A percentile compares a stretch with the other conserved stretches of the same genome.
These are phyloP conservation scores for Nomada flava DNA, from an alignment of 2,888 invertebrate species.

Conservation along the genomic window DNA sequence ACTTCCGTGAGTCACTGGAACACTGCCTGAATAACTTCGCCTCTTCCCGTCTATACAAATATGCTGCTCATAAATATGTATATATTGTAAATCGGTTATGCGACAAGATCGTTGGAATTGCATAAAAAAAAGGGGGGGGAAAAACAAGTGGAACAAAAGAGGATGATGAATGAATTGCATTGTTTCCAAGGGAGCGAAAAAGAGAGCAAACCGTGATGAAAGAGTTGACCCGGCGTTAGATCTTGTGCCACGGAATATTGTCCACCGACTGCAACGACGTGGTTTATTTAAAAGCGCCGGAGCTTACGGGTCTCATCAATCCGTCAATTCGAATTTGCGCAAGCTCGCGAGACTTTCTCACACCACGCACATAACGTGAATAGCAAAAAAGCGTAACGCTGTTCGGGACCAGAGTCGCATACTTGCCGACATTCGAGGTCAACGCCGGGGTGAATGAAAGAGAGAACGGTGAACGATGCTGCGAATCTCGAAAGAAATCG, in stretches of 20 bases:
- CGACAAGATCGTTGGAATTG: slow-evolving; percentile 29
- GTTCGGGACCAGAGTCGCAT: neutral
- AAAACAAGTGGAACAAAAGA: slow-evolving; percentile 22
- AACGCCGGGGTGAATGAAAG: neutral
- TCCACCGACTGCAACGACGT: neutral
- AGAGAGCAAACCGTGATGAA: neutral
- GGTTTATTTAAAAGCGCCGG: slow-evolving; percentile 37
- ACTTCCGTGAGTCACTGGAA: slow-evolving; percentile 50
- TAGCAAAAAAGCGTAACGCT: neutral
- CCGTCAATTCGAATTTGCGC: slow-evolving; percentile 33
- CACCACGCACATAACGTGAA: slow-evolving; percentile 13
- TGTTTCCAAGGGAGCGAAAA: neutral
- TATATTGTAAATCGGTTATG: slow-evolving; percentile 46
- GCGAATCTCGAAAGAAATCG: neutral
- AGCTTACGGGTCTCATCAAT: slow-evolving; percentile 18
- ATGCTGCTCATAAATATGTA: slow-evolving; percentile 52
- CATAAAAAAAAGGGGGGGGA: slow-evolving; percentile 4
- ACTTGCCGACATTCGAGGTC: slow-evolving; percentile 1
- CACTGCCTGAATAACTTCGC: slow-evolving; percentile 44
- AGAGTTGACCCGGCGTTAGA: neutral
- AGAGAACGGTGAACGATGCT: slow-evolving; percentile 1
- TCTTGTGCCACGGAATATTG: slow-evolving; percentile 3
- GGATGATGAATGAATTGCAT: slow-evolving; percentile 34
- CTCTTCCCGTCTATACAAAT: slow-evolving; percentile 31
- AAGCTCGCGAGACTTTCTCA: slow-evolving; percentile 37